Conservation (phyloP, 2,797 vertebrate genomes). For the Hapalemur alaotrensis region DNA sequence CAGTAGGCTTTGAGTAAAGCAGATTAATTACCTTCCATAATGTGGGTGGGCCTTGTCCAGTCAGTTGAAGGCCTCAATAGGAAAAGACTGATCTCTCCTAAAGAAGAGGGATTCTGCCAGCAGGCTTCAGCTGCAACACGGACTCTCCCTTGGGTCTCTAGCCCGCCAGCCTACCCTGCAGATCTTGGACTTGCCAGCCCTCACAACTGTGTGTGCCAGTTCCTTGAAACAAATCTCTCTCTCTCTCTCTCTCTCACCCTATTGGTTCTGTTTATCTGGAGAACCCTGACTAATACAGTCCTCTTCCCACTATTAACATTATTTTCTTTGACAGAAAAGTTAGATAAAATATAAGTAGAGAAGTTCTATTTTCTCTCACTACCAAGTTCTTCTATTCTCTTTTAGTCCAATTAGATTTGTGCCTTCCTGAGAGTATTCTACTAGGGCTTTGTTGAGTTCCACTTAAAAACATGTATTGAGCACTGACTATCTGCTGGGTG, state of each 20-base stretch:
- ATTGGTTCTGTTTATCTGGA: not conserved
- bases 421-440: not conserved
- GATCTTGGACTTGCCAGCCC: not conserved
- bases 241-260: not conserved
- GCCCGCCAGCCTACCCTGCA: not conserved
- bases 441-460: not conserved
- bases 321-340: not conserved
- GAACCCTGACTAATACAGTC: not conserved
- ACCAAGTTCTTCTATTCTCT: not conserved
- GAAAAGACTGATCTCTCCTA: not conserved
- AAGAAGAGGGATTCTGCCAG: not conserved
- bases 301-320: not conserved
- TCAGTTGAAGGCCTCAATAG: not conserved
- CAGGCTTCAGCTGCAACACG: not conserved
- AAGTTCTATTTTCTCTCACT: not conserved
- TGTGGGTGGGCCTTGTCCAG: not conserved
- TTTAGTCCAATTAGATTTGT: not conserved
- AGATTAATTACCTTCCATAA: not conserved
- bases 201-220: not conserved
- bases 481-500: not conserved
- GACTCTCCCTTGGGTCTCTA: not conserved
- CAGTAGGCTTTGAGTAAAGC: not conserved
- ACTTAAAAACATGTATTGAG: not conserved
- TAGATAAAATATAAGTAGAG: not conserved
- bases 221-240: not conserved